Percentiles rank a stretch among this genome's conserved stretches.
phyloP scores from a whole-genome alignment of 2,888 invertebrate genomes.

The Brassicogethes aeneus region DNA sequence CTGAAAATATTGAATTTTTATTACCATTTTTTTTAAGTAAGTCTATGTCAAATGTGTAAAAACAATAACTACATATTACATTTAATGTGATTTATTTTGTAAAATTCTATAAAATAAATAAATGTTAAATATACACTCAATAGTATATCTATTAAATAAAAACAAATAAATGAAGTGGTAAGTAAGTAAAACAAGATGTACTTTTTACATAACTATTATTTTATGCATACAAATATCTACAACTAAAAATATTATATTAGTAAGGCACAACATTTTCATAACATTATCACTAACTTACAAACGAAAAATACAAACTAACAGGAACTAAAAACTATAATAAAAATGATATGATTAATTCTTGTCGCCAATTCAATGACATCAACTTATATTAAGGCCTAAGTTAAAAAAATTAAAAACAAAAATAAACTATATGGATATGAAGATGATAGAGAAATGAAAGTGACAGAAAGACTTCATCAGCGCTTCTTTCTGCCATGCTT shows the following conservation, averaged over 20 bases:
- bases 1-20: constrained; percentile 1
- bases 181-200: too few relatives aligned
- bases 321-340: constrained; percentile 22
- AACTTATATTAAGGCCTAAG: constrained; percentile 9
- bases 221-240: too few relatives aligned
- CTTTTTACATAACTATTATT: too few relatives aligned
- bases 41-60: constrained; percentile 1
- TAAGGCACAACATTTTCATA: constrained; percentile 35
- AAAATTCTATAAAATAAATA: constrained; percentile 2
- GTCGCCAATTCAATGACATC: constrained; percentile 22
- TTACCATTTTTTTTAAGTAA: background rate
- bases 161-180: background rate
- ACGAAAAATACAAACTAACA: constrained; percentile 13
- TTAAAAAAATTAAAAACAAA: constrained; percentile 7
- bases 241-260: constrained; percentile 6
- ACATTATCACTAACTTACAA: constrained; percentile 20
- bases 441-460: background rate
- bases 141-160: background rate
- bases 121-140: constrained; percentile 1
- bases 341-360: constrained; percentile 39
- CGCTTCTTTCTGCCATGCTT: constrained; percentile 12
- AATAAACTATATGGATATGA: constrained; percentile 2
- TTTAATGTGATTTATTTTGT: constrained; percentile 4
- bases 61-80: constrained; percentile 4
- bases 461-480: constrained; percentile 9